Evolutionary conservation across 2,888 invertebrate species (phyloP).

Genomic region (Enoplolaimus lenunculus): DNA sequence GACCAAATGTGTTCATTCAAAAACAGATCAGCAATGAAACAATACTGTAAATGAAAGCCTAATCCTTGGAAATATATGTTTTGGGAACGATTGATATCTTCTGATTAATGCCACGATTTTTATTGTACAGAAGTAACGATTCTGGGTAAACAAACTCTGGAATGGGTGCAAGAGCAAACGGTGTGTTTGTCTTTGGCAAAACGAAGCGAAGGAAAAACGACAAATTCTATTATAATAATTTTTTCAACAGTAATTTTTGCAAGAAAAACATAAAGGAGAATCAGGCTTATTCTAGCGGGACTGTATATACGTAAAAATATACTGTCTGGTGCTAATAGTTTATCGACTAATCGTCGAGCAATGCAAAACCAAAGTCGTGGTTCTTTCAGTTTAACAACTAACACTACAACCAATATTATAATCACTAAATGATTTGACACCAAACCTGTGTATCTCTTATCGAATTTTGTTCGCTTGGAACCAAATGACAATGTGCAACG

Average conservation of each 20-base stretch:
- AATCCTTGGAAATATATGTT: slow-evolving; percentile 5
- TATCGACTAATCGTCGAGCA: neutral
- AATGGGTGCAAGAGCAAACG: neutral
- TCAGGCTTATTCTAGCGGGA: neutral
- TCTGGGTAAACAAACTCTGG: neutral
- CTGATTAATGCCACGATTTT: slow-evolving; percentile 13
- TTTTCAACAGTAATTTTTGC: neutral
- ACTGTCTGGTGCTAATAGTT: neutral
- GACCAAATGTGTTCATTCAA: slow-evolving; percentile 27
- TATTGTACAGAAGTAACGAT: slow-evolving; percentile 1
- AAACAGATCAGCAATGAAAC: slow-evolving; percentile 12
- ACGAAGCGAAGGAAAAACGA: too few species aligned
- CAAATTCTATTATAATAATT: neutral
- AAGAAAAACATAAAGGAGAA: neutral
- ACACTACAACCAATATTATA: slow-evolving; percentile 25
- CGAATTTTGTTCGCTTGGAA: slow-evolving; percentile 27
- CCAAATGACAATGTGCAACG: slow-evolving; percentile 29
- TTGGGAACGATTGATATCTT: slow-evolving; percentile 1
- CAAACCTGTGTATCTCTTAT: slow-evolving; percentile 33
- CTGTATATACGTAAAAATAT: neutral
- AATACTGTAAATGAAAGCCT: slow-evolving; percentile 2
- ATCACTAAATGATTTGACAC: slow-evolving; percentile 31
- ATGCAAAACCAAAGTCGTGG: neutral
- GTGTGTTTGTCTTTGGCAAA: neutral
- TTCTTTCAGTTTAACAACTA: neutral